Evolutionary conservation across 53 echinoderm and acorn worm species (phyloP).

Genomic region (Patiria pectinifera): DNA sequence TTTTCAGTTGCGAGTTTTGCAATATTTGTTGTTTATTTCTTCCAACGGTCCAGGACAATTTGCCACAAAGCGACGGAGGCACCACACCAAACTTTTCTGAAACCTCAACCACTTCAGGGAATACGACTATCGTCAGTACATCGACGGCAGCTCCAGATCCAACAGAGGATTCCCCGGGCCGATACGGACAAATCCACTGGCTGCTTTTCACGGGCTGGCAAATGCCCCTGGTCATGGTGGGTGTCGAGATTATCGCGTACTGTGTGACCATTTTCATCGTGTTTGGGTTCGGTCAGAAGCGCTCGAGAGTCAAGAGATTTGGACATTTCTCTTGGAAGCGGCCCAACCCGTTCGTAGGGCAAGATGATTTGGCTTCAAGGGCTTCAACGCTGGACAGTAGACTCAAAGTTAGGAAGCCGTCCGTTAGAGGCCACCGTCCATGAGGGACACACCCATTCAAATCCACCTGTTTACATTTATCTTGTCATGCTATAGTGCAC

Average conservation of each 20-base stretch:
- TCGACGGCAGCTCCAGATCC: neutral
- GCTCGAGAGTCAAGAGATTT: constrained; percentile 50
- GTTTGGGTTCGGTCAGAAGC: constrained; percentile 45
- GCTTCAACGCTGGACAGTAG: neutral
- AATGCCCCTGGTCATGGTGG: constrained; percentile 44
- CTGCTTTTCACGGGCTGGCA: constrained; percentile 61
- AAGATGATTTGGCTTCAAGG: neutral
- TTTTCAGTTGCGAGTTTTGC: too few relatives aligned
- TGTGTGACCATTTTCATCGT: constrained; percentile 62
- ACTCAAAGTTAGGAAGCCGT: constrained; percentile 19
- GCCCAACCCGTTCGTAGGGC: constrained; percentile 14
- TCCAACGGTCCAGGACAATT: too few relatives aligned
- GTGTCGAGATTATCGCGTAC: constrained; percentile 65
- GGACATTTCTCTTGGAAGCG: constrained; percentile 67
- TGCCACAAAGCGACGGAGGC: too few relatives aligned
- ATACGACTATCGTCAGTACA: neutral
- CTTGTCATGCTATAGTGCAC: neutral
- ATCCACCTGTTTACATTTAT: neutral
- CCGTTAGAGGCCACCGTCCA: constrained; percentile 41
- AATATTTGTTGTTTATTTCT: too few relatives aligned
- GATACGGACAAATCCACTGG: constrained; percentile 4
- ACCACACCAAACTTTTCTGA: too few relatives aligned
- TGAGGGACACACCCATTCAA: constrained; percentile 1
- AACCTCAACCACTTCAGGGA: neutral
- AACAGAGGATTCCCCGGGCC: neutral